These are phyloP conservation scores for Myrmecobius fasciatus DNA, from an alignment of 2,113 vertebrate species.

Conservation along the genomic window DNA sequence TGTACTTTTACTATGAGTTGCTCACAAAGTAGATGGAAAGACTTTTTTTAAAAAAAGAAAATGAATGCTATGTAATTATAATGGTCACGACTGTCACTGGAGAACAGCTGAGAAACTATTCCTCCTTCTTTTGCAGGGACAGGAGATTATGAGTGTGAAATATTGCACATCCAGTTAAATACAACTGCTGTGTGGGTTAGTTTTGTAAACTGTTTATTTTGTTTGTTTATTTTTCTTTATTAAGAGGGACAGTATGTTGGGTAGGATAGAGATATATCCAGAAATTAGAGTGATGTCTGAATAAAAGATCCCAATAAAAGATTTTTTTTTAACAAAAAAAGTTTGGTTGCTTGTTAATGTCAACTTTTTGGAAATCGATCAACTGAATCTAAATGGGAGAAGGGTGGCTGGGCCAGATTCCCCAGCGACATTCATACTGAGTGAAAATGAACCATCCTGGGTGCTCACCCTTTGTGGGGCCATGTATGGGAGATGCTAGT, in stretches of 20 bases:
- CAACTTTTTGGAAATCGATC: neutral
- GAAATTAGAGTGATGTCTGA: neutral
- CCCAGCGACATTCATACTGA: neutral
- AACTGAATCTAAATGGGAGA: neutral
- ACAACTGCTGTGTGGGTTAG: neutral
- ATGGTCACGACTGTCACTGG: neutral
- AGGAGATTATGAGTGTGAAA: neutral
- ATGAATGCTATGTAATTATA: neutral
- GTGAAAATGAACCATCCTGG: neutral
- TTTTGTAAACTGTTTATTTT: neutral
- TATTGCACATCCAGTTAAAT: neutral
- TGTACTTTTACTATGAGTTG: neutral
- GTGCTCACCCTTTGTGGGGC: neutral
- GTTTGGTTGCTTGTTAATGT: neutral
- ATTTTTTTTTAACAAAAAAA: neutral
- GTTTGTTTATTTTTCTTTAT: neutral
- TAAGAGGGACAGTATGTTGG: neutral
- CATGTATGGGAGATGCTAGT: neutral
- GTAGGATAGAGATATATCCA: neutral
- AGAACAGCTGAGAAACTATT: neutral
- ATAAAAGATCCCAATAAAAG: neutral
- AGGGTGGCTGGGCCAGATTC: neutral
- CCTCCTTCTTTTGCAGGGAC: neutral
- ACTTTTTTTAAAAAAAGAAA: neutral
- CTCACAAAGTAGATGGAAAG: neutral